Percentiles rank a stretch among this genome's conserved stretches.
These are phyloP conservation scores for Allacma fusca DNA, from an alignment of 2,888 invertebrate species.

Conservation along the genomic window DNA sequence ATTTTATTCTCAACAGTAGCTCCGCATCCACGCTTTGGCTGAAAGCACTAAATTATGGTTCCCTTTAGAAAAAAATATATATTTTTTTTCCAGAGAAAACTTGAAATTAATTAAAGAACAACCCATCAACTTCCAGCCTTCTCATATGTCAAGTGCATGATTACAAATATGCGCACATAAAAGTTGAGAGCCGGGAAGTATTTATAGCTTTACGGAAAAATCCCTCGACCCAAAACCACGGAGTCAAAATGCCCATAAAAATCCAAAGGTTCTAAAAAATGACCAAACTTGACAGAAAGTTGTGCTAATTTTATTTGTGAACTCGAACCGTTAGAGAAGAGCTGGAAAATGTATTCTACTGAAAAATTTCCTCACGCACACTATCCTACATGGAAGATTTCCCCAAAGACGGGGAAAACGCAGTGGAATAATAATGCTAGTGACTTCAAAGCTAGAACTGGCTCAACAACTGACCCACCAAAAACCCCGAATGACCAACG, in stretches of 20 bases:
- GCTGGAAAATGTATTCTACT: background rate
- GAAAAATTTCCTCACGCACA: constrained; percentile 28
- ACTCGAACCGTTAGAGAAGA: background rate
- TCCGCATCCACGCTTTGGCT: background rate
- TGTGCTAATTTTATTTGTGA: constrained; percentile 2
- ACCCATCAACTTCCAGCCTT: too few relatives aligned
- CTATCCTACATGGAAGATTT: constrained; percentile 23
- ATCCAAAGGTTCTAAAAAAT: too few relatives aligned
- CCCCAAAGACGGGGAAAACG: constrained; percentile 32
- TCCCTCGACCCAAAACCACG: too few relatives aligned
- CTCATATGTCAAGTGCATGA: too few relatives aligned
- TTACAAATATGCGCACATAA: too few relatives aligned
- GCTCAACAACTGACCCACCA: constrained; percentile 33
- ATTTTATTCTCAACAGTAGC: constrained; percentile 6
- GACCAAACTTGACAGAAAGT: too few relatives aligned
- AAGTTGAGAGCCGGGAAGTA: too few relatives aligned
- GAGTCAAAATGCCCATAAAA: too few relatives aligned
- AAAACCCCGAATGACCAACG: background rate
- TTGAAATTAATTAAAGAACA: background rate
- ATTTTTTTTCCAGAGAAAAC: background rate
- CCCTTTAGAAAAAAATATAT: background rate
- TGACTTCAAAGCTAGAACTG: background rate
- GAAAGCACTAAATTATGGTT: background rate
- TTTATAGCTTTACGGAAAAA: too few relatives aligned
- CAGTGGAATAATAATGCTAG: constrained; percentile 31